Conservation (phyloP, 2,113 vertebrate species). For the Balaenoptera acutorostrata region DNA sequence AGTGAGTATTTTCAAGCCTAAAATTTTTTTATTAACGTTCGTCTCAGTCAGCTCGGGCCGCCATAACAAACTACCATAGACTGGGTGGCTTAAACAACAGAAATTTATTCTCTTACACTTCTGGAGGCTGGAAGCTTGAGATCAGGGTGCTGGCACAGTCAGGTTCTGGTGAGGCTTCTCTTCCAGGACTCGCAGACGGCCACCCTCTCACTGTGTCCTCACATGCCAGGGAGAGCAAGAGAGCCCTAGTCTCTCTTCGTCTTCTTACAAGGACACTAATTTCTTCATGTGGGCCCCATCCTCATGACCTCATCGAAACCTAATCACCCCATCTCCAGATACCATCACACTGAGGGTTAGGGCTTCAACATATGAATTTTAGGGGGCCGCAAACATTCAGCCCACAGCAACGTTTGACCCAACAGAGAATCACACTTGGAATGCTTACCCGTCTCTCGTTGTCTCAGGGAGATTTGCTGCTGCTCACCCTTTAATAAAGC, state of each 20-base stretch:
- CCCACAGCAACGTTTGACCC: not conserved
- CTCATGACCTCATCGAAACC: not conserved
- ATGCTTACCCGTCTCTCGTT: not conserved
- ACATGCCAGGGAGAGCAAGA: not conserved
- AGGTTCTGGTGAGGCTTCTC: not conserved
- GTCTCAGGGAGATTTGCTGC: not conserved
- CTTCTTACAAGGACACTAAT: not conserved
- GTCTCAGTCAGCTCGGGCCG: not conserved
- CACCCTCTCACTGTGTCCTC: not conserved
- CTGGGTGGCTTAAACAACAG: not conserved
- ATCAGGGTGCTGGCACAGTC: not conserved
- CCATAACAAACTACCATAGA: not conserved
- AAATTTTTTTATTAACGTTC: not conserved
- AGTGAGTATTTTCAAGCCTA: conserved; percentile 71
- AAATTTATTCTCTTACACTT: not conserved
- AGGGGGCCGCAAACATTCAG: not conserved
- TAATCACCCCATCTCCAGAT: not conserved
- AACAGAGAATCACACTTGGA: not conserved
- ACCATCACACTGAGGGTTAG: not conserved
- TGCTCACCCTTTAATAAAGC: not conserved
- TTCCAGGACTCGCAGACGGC: not conserved
- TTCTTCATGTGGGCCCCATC: not conserved
- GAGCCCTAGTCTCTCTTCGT: not conserved
- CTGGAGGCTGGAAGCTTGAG: not conserved
- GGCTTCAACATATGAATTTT: not conserved